A percentile compares a stretch with the other conserved stretches of the same genome.
Evolutionary conservation across 2,113 vertebrate genomes (phyloP).

Genomic region (Neolamprologus hecqui): DNA sequence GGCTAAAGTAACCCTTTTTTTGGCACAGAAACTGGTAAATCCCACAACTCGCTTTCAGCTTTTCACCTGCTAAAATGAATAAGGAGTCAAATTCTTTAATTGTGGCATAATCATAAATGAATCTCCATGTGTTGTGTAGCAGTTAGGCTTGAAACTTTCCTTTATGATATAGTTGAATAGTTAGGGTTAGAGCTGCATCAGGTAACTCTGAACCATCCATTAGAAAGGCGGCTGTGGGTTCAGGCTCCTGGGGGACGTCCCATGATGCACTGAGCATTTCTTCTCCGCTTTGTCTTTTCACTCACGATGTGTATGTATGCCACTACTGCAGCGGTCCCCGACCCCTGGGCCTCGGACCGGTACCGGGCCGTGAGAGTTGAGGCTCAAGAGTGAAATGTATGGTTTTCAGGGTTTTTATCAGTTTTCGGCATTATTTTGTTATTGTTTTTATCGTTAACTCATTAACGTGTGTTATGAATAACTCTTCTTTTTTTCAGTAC

Average conservation of each 20-base stretch:
- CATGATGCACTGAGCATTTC: not conserved
- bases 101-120: not conserved
- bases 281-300: not conserved
- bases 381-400: too few species aligned
- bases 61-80: not conserved
- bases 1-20: not conserved
- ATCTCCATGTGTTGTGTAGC: not conserved
- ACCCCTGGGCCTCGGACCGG: not conserved
- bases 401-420: too few species aligned
- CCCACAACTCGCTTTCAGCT: not conserved
- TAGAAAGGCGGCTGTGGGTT: not conserved
- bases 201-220: not conserved
- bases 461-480: too few species aligned
- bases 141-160: not conserved
- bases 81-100: not conserved
- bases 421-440: too few species aligned
- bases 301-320: not conserved
- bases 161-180: not conserved
- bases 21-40: not conserved
- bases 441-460: too few species aligned
- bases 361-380: not conserved
- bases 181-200: not conserved
- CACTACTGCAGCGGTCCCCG: not conserved
- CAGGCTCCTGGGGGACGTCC: not conserved
- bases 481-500: too few species aligned